phyloP scores from a whole-genome alignment of 2,113 vertebrate species.

The Dendropsophus ebraccatus region DNA sequence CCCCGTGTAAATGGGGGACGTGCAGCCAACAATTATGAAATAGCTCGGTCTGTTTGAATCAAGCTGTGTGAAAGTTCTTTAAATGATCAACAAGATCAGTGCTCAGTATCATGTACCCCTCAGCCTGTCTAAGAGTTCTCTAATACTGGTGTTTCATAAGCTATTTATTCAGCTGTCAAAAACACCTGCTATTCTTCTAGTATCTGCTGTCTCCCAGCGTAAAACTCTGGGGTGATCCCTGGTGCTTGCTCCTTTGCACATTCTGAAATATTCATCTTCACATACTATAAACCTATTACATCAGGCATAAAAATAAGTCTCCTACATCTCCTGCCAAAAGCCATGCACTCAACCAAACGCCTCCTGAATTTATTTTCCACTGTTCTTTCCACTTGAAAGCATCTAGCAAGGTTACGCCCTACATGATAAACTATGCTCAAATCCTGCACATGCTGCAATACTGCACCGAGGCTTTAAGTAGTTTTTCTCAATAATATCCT shows the following conservation, averaged over 20 bases:
- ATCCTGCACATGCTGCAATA: not conserved
- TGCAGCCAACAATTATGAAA: too few relatives aligned
- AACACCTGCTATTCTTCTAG: too few relatives aligned
- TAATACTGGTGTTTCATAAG: too few relatives aligned
- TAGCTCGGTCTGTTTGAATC: too few relatives aligned
- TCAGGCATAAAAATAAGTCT: not conserved
- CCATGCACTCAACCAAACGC: not conserved
- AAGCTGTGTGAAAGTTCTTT: too few relatives aligned
- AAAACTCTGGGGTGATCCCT: not conserved
- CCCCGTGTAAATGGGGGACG: too few relatives aligned
- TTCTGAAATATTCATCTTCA: not conserved
- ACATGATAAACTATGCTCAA: not conserved
- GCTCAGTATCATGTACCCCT: too few relatives aligned
- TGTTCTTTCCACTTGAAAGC: constrained; percentile 7
- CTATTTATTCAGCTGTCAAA: too few relatives aligned
- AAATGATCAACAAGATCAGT: too few relatives aligned
- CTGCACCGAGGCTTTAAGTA: not conserved
- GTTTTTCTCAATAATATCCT: not conserved
- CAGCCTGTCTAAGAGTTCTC: too few relatives aligned
- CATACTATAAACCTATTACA: not conserved
- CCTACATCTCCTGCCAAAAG: not conserved
- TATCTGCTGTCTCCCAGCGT: too few relatives aligned
- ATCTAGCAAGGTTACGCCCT: not conserved
- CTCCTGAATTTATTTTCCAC: constrained; percentile 1
- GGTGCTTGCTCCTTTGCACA: not conserved